Percentiles rank a stretch among this genome's conserved stretches.
Evolutionary conservation across 2,113 vertebrate species (phyloP).

Genomic region (Poeciliopsis prolifica): DNA sequence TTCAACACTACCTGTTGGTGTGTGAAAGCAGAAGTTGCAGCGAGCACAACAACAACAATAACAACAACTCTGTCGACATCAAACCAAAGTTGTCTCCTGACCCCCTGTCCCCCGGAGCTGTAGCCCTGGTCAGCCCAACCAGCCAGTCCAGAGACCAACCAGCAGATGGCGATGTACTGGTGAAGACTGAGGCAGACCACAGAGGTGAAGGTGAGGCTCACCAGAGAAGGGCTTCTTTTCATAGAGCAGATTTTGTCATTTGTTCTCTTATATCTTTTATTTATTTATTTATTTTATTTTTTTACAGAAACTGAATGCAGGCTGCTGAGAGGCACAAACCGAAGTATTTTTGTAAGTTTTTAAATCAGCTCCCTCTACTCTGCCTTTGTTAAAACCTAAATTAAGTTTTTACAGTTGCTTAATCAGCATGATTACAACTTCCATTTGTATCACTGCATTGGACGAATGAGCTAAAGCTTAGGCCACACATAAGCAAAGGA

Average conservation of each 20-base stretch:
- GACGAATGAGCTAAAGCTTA: too few species aligned
- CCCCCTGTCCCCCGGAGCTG: slow-evolving; percentile 33
- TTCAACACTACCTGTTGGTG: not conserved
- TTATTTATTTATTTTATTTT: not conserved
- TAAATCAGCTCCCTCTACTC: not conserved
- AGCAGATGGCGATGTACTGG: slow-evolving; percentile 51
- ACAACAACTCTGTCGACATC: slow-evolving; percentile 39
- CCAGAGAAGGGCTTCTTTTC: not conserved
- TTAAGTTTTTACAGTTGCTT: not conserved
- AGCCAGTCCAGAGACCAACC: slow-evolving; percentile 34
- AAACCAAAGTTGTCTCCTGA: slow-evolving; percentile 62
- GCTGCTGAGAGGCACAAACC: slow-evolving; percentile 48
- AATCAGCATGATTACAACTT: not conserved
- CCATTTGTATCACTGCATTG: too few species aligned
- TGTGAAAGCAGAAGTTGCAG: slow-evolving; percentile 48
- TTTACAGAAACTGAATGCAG: slow-evolving; percentile 66
- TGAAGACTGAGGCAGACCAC: slow-evolving; percentile 62
- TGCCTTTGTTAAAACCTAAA: not conserved
- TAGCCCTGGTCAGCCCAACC: slow-evolving; percentile 25
- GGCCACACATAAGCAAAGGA: too few species aligned
- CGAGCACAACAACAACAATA: slow-evolving; percentile 46
- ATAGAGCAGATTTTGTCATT: not conserved
- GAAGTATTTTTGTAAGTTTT: slow-evolving; percentile 65
- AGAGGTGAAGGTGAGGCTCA: slow-evolving; percentile 31
- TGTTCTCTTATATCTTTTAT: not conserved